These are phyloP conservation scores for Thunnus albacares DNA, from an alignment of 2,797 vertebrate species.

Conservation along the genomic window DNA sequence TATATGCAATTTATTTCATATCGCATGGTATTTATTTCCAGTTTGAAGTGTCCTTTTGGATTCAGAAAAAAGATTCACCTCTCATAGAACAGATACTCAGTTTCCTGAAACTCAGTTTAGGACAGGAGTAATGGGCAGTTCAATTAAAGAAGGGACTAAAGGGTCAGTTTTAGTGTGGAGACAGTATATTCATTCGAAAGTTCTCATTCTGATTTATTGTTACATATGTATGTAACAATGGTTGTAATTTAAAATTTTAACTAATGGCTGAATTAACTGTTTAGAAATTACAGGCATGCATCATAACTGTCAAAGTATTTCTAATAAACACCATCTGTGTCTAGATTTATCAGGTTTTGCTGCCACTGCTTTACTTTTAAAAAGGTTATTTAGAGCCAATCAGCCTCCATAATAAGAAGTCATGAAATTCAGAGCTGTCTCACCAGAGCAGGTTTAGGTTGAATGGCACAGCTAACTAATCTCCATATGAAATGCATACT, in stretches of 20 bases:
- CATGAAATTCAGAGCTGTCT: constrained; percentile 65
- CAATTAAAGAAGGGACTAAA: constrained; percentile 5
- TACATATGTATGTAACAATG: background rate
- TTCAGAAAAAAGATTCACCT: background rate
- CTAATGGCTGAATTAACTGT: constrained; percentile 6
- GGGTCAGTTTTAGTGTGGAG: constrained; percentile 13
- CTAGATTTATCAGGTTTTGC: constrained; percentile 5
- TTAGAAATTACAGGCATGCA: constrained; percentile 16
- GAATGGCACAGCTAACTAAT: constrained; percentile 72
- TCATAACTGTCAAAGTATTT: constrained; percentile 22
- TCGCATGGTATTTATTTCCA: background rate
- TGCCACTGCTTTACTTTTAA: constrained; percentile 31
- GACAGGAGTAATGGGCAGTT: constrained; percentile 7
- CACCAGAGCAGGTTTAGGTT: constrained; percentile 48
- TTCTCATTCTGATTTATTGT: background rate
- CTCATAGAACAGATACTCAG: background rate
- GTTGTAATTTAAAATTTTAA: background rate
- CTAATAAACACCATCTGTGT: constrained; percentile 29
- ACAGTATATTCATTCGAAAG: constrained; percentile 24
- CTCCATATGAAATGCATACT: constrained; percentile 72
- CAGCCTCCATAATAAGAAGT: constrained; percentile 54
- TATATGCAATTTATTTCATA: too few species aligned
- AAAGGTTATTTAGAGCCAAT: constrained; percentile 50
- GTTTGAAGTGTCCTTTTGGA: background rate
- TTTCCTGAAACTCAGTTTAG: background rate